These are phyloP conservation scores for Odontamblyopus rebecca DNA, from an alignment of 2,797 vertebrate species.

Conservation along the genomic window DNA sequence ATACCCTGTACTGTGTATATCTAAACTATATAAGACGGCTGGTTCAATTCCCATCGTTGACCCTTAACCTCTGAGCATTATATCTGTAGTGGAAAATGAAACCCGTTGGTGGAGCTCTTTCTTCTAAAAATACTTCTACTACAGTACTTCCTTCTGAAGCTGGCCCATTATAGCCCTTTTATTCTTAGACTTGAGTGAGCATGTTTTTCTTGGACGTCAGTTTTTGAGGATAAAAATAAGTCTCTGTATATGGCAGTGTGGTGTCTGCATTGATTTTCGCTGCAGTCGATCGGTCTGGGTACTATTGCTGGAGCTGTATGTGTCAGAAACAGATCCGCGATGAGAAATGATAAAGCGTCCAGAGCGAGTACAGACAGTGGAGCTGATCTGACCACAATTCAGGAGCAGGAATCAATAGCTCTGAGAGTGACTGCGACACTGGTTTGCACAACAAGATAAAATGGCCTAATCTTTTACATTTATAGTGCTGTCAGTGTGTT, in stretches of 20 bases:
- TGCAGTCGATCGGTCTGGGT: neutral
- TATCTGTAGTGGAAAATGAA: neutral
- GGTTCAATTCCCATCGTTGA: neutral
- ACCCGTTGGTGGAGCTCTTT: neutral
- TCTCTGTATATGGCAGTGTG: conserved; percentile 6
- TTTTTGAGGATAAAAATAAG: neutral
- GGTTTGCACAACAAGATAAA: conserved; percentile 48
- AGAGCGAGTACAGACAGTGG: conserved; percentile 13
- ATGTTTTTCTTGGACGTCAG: conserved; percentile 11
- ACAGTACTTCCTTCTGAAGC: neutral
- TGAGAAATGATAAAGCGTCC: conserved; percentile 28
- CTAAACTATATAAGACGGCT: no score
- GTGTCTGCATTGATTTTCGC: conserved; percentile 20
- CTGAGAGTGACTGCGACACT: conserved; percentile 41
- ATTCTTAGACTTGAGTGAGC: conserved; percentile 14
- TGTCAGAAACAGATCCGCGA: conserved; percentile 16
- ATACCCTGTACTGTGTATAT: no score
- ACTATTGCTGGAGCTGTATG: conserved; percentile 9
- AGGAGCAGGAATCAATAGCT: conserved; percentile 52
- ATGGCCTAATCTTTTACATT: conserved; percentile 42
- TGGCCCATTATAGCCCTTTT: conserved; percentile 7
- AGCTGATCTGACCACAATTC: conserved; percentile 15
- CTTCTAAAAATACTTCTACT: neutral
- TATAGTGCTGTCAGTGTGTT: neutral
- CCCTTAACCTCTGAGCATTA: neutral